phyloP scores from a whole-genome alignment of 1,140 invertebrate genomes.

The Tigriopus japonicus region DNA sequence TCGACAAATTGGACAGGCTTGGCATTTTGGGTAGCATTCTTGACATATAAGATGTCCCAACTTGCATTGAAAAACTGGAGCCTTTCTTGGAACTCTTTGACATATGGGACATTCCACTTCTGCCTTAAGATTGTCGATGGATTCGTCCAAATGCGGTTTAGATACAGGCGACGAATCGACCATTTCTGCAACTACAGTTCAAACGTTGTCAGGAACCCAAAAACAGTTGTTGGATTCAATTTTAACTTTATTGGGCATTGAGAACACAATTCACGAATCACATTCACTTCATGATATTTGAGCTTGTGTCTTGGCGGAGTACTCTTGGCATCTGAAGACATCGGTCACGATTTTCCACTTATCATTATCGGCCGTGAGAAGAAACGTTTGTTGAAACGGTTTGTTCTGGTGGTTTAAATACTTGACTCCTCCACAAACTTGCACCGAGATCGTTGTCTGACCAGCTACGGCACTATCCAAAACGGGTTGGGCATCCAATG shows the following conservation, averaged over 20 bases:
- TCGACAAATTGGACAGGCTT: not conserved
- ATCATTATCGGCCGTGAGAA: slow-evolving; percentile 57
- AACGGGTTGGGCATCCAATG: slow-evolving; percentile 56
- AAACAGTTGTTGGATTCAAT: not conserved
- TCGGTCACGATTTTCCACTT: slow-evolving; percentile 77
- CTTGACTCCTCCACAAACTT: slow-evolving; percentile 46
- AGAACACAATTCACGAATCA: not conserved
- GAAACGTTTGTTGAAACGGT: slow-evolving; percentile 56
- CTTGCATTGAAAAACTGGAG: not conserved
- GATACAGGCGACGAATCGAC: not conserved
- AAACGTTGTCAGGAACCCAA: not conserved
- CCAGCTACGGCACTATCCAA: slow-evolving; percentile 37
- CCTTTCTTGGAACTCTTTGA: not conserved
- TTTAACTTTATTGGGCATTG: not conserved
- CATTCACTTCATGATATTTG: not conserved
- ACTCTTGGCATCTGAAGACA: slow-evolving; percentile 50
- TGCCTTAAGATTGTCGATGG: not conserved
- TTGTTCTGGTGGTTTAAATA: slow-evolving; percentile 29
- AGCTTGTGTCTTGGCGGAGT: too few relatives aligned
- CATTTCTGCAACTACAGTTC: not conserved
- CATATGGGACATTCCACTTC: not conserved
- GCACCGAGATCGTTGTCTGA: slow-evolving; percentile 48
- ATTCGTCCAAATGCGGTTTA: not conserved
- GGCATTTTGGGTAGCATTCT: not conserved
- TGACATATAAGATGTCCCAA: not conserved